Evolutionary conservation across 1,140 invertebrate genomes (phyloP).

Genomic region (Apis mellifera): DNA sequence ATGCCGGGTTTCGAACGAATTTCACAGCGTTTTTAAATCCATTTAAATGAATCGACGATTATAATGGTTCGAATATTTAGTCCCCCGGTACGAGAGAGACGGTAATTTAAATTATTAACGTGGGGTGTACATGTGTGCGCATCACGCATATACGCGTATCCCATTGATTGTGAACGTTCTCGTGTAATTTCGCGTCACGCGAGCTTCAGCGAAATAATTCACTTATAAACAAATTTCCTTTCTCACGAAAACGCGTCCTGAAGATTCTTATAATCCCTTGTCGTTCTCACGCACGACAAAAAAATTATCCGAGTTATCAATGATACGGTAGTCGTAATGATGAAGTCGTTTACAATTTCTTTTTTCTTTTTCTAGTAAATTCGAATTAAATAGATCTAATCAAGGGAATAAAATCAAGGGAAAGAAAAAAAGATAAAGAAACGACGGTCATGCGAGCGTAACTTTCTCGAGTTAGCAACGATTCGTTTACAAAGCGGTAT

Average conservation of each 20-base stretch:
- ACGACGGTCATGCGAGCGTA: neutral
- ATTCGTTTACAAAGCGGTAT: neutral
- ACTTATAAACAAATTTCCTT: too few species aligned
- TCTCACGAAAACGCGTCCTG: neutral
- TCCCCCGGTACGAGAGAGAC: neutral
- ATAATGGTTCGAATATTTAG: slow-evolving; percentile 17
- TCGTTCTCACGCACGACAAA: neutral
- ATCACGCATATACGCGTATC: neutral
- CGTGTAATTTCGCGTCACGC: slow-evolving; percentile 13
- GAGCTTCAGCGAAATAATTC: slow-evolving; percentile 10
- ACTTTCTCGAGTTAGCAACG: neutral
- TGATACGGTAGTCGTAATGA: too few species aligned
- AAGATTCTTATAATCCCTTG: neutral
- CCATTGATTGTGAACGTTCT: slow-evolving; percentile 8
- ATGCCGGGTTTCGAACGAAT: neutral
- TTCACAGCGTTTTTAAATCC: neutral
- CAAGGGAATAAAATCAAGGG: neutral
- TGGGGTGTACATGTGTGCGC: neutral
- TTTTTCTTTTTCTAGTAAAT: too few species aligned
- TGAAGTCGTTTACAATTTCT: too few species aligned
- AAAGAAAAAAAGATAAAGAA: neutral
- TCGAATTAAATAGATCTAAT: neutral
- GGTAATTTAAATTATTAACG: slow-evolving; percentile 33
- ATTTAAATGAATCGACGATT: neutral
- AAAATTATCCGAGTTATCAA: too few species aligned